Base-by-base conservation (phyloP, 2,888 invertebrate species). In the Drosophila buzzatii region DNA sequence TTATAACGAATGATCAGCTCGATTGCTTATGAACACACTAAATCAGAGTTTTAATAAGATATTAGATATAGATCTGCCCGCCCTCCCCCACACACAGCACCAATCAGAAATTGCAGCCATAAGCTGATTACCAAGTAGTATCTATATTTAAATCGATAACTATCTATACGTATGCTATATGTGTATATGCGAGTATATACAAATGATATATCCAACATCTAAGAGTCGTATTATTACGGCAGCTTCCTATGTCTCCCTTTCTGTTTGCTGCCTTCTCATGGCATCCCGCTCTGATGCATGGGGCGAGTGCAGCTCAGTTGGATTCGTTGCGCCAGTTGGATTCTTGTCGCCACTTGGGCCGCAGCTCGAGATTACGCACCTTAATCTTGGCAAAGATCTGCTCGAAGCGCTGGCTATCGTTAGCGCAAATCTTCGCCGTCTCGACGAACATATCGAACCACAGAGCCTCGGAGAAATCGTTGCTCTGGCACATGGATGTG, bases 391-490 rank as follows among this genome's bases (percentile, higher is more conserved):
- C 73, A n/a, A 73, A 84, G 23, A 81, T 62, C 47, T 81, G 74
- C 18, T 87, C 79, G 39, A 87, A 84, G 14, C 79, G 70, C 4
- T 76, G 74, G 9, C 66, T 65, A 16, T 51, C 58, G 1, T 61
- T n/a, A 6, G 20, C 27, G 39, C 74, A 70, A 14, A 68, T 67
- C 47, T 67, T 68, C 0, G 51, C 35, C 6, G 66, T 58, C 37
- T 85, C 88, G 3, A 66, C 57, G 0, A 87, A 58, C 18, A 85
- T 49, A 4, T 86, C 86, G 45, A 81, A 87, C 86, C 86, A 86
- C 4, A 65, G 59, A 6, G 39, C 35, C 27, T 86, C 86, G 55
- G 56, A 82, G 3, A 86, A 74, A 16, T 87, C 85, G n/a, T 73
- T 69, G 49, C 45, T 49, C 5, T 69, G 53, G 59, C 71, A 73